Conservation (phyloP, 2,113 vertebrate genomes). For the Donacobius atricapilla region DNA sequence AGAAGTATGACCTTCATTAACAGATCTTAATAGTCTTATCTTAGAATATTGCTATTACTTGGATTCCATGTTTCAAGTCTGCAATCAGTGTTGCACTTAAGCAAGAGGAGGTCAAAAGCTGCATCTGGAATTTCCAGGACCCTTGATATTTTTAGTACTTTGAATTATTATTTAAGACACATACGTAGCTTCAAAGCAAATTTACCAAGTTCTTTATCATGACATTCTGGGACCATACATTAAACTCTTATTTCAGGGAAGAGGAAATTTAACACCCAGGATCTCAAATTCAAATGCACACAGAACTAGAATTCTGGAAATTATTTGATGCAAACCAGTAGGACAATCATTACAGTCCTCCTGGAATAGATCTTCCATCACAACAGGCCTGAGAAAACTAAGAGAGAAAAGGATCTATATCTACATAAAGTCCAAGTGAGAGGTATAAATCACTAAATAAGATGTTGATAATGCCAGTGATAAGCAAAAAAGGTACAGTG, state of each 20-base stretch:
- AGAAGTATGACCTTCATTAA: background rate
- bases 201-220: background rate
- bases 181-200: background rate
- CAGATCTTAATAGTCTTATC: background rate
- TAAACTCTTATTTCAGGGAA: background rate
- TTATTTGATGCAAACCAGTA: background rate
- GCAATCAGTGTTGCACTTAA: background rate
- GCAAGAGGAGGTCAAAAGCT: background rate
- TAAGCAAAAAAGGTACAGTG: background rate
- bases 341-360: background rate
- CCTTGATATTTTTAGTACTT: background rate
- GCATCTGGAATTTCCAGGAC: background rate
- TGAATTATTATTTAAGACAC: background rate
- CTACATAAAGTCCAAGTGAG: background rate
- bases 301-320: background rate
- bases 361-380: background rate
- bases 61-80: background rate
- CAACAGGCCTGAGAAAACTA: background rate
- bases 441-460: background rate
- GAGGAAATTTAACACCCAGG: background rate
- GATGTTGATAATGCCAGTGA: background rate
- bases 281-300: background rate
- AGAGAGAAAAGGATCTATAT: background rate
- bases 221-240: background rate
- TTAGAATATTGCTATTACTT: background rate